These are phyloP conservation scores for Uloborus diversus DNA, from an alignment of 1,140 invertebrate species.

Conservation along the genomic window DNA sequence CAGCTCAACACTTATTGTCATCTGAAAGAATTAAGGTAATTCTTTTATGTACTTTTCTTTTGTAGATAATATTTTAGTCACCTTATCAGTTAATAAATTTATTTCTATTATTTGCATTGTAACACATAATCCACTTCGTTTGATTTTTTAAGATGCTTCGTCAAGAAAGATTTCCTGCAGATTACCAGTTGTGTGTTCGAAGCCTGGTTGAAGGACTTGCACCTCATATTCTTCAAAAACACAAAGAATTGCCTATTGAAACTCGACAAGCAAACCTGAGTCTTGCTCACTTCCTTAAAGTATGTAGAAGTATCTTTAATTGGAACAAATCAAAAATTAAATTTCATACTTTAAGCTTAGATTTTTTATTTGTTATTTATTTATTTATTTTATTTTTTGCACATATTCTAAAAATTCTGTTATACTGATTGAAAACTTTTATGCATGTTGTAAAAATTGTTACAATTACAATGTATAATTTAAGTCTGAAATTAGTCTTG, in stretches of 20 bases:
- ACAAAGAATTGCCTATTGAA: slow-evolving; percentile 78
- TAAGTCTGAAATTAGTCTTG: too few relatives aligned
- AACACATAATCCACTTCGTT: too few relatives aligned
- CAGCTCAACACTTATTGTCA: slow-evolving; percentile 88
- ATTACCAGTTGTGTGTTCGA: slow-evolving; percentile 80
- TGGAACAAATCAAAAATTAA: too few relatives aligned
- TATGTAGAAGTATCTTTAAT: slow-evolving; percentile 63
- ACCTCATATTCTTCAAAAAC: slow-evolving; percentile 81
- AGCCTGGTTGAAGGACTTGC: slow-evolving; percentile 78
- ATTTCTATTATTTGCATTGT: not conserved
- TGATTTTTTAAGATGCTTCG: slow-evolving; percentile 77
- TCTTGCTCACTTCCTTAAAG: slow-evolving; percentile 85
- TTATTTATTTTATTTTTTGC: too few relatives aligned
- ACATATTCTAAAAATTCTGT: too few relatives aligned
- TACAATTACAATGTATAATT: too few relatives aligned
- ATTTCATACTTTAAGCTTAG: too few relatives aligned
- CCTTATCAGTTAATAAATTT: not conserved
- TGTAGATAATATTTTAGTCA: not conserved
- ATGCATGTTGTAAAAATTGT: too few relatives aligned
- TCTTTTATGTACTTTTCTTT: not conserved
- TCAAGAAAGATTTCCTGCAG: slow-evolving; percentile 86
- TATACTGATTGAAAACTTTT: too few relatives aligned
- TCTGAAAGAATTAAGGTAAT: slow-evolving; percentile 84
- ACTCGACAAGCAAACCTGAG: slow-evolving; percentile 85
- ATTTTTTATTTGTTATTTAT: too few relatives aligned